phyloP scores from a whole-genome alignment of 2,113 vertebrate genomes.

The Cichladusa arquata region DNA sequence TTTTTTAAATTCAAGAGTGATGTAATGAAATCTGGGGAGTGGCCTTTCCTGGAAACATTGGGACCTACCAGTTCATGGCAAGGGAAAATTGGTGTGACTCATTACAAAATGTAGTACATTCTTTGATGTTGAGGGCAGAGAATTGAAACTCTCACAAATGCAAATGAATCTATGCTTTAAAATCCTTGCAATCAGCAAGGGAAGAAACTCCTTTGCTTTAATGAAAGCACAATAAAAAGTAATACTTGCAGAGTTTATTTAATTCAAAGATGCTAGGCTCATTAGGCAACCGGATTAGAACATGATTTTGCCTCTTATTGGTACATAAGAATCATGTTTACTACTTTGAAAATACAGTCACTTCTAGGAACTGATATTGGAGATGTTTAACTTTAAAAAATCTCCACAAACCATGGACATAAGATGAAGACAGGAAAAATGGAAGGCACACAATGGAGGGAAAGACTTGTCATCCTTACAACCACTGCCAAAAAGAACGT shows the following conservation, averaged over 20 bases:
- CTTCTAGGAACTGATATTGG: background rate
- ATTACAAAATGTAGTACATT: background rate
- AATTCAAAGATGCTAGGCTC: constrained; percentile 8
- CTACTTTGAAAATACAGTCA: background rate
- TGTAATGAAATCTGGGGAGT: background rate
- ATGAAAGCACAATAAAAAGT: constrained; percentile 39
- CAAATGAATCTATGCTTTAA: background rate
- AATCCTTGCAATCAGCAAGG: background rate
- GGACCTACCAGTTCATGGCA: background rate
- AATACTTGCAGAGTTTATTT: constrained; percentile 40
- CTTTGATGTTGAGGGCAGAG: background rate
- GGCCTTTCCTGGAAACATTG: background rate
- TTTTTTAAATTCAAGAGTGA: background rate
- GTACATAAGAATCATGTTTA: background rate
- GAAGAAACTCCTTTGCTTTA: constrained; percentile 22
- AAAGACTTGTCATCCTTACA: background rate
- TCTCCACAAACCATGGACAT: background rate
- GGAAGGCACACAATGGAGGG: background rate
- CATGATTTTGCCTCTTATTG: background rate
- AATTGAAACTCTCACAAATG: background rate
- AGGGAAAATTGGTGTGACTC: background rate
- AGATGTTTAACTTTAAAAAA: background rate
- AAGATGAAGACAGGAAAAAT: background rate
- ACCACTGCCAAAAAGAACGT: background rate
- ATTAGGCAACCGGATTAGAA: background rate